Evolutionary conservation across 1,140 invertebrate genomes (phyloP).

Genomic region (Ridgeia piscesae): DNA sequence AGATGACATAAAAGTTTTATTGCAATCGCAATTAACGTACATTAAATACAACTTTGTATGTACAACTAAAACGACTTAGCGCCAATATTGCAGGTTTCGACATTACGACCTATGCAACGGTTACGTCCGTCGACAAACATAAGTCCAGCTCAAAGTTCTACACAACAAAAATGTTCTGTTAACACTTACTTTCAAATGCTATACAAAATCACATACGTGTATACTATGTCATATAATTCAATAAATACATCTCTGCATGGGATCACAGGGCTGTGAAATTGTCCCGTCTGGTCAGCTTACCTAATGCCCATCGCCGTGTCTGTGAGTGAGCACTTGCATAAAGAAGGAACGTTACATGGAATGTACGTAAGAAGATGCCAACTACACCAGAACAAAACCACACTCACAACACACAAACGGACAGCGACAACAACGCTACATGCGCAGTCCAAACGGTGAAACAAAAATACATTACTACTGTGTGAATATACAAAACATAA

Average conservation of each 20-base stretch:
- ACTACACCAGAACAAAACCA: not conserved
- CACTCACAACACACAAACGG: not conserved
- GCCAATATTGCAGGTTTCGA: not conserved
- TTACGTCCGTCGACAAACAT: not conserved
- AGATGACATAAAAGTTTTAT: not conserved
- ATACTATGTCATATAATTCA: not conserved
- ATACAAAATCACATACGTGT: constrained; percentile 1
- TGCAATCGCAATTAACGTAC: not conserved
- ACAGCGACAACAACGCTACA: not conserved
- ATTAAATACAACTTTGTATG: not conserved
- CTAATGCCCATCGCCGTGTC: not conserved
- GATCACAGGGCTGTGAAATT: not conserved
- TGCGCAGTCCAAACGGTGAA: not conserved
- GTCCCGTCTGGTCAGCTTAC: not conserved
- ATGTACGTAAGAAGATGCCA: not conserved
- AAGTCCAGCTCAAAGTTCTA: not conserved
- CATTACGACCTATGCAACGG: not conserved
- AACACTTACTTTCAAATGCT: not conserved
- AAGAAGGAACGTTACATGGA: not conserved
- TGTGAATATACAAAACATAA: not conserved
- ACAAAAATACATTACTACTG: not conserved
- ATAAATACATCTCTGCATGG: not conserved
- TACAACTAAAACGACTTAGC: not conserved
- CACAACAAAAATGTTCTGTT: not conserved
- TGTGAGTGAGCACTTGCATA: not conserved